These are phyloP conservation scores for Calliopum simillimum DNA, from an alignment of 2,888 invertebrate genomes.

Conservation along the genomic window DNA sequence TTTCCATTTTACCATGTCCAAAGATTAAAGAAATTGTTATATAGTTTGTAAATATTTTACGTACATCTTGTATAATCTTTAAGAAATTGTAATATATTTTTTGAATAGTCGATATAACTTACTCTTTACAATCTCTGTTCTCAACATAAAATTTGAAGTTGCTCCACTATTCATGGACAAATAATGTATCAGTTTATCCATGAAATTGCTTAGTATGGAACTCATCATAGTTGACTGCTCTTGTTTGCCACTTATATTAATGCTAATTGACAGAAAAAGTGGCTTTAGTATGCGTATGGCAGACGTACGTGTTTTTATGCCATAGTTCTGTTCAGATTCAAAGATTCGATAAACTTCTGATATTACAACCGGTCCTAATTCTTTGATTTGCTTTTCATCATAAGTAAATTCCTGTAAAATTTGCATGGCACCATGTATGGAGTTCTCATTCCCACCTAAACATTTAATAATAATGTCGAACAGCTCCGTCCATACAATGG, in stretches of 20 bases:
- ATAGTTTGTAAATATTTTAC: no score
- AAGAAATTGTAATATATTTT: no score
- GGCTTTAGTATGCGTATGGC: slow-evolving; percentile 77
- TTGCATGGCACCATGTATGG: slow-evolving; percentile 79
- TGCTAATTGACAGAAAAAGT: slow-evolving; percentile 67
- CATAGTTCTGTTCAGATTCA: slow-evolving; percentile 70
- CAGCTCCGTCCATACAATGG: slow-evolving; percentile 77
- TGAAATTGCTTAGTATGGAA: slow-evolving; percentile 77
- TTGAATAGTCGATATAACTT: slow-evolving; percentile 35
- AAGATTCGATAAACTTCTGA: slow-evolving; percentile 79
- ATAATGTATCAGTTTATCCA: slow-evolving; percentile 73
- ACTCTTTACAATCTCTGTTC: slow-evolving; percentile 75
- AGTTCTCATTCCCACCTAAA: slow-evolving; percentile 71
- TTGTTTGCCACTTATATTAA: slow-evolving; percentile 67
- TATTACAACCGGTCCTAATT: slow-evolving; percentile 76
- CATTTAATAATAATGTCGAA: slow-evolving; percentile 76
- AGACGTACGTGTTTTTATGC: slow-evolving; percentile 73
- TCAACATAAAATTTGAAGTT: slow-evolving; percentile 72
- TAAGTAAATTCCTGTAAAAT: slow-evolving; percentile 77
- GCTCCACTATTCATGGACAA: slow-evolving; percentile 70
- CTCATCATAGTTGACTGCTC: slow-evolving; percentile 72
- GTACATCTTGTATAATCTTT: no score
- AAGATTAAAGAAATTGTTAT: no score
- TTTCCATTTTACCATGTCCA: no score
- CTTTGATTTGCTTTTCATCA: slow-evolving; percentile 76